Percentiles rank a stretch among this genome's conserved stretches.
Evolutionary conservation across 2,113 vertebrate species (phyloP).

Genomic region (Oreochromis niloticus): DNA sequence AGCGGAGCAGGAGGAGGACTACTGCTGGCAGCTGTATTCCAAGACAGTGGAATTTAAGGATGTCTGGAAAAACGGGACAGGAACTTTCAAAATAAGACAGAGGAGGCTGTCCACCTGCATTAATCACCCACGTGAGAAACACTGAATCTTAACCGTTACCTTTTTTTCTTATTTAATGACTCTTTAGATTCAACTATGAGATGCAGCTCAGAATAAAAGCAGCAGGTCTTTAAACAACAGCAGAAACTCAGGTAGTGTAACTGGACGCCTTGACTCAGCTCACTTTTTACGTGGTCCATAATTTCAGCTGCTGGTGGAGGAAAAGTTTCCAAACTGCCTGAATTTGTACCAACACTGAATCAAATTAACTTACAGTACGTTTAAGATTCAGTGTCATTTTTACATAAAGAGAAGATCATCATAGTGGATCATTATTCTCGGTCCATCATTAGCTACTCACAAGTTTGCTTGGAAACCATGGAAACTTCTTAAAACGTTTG

Average conservation of each 20-base stretch:
- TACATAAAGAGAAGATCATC: not conserved
- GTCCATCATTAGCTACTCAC: not conserved
- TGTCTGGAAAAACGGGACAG: rapidly evolving
- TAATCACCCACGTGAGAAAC: not conserved
- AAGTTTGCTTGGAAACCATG: not conserved
- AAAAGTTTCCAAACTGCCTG: not conserved
- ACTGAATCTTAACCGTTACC: rapidly evolving
- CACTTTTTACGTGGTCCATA: rapidly evolving
- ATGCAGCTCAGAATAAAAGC: not conserved
- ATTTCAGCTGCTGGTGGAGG: not conserved
- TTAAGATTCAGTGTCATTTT: not conserved
- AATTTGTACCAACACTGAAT: not conserved
- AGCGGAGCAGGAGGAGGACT: not conserved
- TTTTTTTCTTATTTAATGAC: not conserved
- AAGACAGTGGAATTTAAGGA: not conserved
- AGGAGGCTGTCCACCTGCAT: rapidly evolving
- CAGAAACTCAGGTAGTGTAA: not conserved
- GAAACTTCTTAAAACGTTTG: not conserved
- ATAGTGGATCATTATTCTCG: not conserved
- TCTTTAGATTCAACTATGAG: not conserved
- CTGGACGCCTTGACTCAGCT: not conserved
- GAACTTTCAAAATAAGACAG: not conserved
- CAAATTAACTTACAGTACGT: not conserved
- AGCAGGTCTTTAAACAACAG: not conserved
- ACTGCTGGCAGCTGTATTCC: not conserved